Base-by-base conservation (phyloP, 2,113 vertebrate species). In the Syngnathus typhle region DNA sequence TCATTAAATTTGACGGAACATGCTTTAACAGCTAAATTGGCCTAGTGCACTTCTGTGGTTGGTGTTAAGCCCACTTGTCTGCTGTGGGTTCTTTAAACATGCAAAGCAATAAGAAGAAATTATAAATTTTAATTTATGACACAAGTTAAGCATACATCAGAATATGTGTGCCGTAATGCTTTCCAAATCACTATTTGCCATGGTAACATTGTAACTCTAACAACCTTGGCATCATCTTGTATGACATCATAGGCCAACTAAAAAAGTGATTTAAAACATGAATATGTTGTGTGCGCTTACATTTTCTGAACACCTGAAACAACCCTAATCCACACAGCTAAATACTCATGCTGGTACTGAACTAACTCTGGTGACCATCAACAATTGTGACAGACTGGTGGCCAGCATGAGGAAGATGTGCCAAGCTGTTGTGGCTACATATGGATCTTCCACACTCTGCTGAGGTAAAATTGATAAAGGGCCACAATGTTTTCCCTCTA, bases 1-100 rank as follows among this genome's bases (percentile, higher is more conserved):
- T 83, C 83, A 88, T 73, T 68, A 72, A 65, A 66, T 71, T 71
- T 80, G 84, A 80, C 43, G 36, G 66, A 44, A 76, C 76, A 75
- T 58, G 81, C 27, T 36, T 27, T 16, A 58, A 72, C 64, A 73
- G 81, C 75, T 67, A 65, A 74, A 52, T 16, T 70, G 71, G 64
- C 74, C 16, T 1, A 21, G 63, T 37, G 21, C 18, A 46, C 39
- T 61, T 73, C 60, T 68, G 56, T 5, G 62, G 64, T 70, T 69
- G 69, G 37, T 56, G 56, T 46, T 63, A 77, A 80, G 19, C 21
- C 62, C n/a, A 19, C 54, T 38, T 13, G 43, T 74, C 21, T 39
- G 37, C 36, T 16, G 7, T 4, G 21, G 60, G 13, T 62, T 44
- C 41, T 44, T 15, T 62, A 44, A 21, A 62, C 60, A 27, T 46